Evolutionary conservation across 2,888 invertebrate genomes (phyloP), one percentile per base, ranked within the genome.

Genomic region (Anoncus sp.): DNA sequence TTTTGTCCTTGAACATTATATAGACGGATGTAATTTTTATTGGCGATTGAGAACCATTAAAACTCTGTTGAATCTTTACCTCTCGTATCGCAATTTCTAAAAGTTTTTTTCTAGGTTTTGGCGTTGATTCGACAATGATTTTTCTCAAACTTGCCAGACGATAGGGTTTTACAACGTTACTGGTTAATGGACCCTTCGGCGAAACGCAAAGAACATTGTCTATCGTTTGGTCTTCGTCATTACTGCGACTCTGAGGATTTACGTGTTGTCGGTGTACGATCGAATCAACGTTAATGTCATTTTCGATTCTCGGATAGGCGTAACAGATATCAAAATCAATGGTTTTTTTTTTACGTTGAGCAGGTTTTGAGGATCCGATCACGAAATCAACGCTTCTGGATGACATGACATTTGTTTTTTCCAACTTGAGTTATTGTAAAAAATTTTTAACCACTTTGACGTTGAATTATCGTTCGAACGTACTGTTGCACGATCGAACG

Each of bases 51-150:
- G 82, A 74, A 3, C 80, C 66, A 57, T 81, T 69, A n/a, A 74
- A 69, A 18, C 55, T 71, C 27, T 81, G 57, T 62, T 81, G 74
- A 5, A 90, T 85, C 12, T 82, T 83, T 0, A 89, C 87, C 20
- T 89, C 88, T 2, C 89, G 86, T 6, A 91, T 81, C 1, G 87
- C 88, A 18, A 90, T 85, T 66, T 90, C 90, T 10, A 91, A 51
- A 2, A 90, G 75, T 71, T 87, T 90, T 1, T 85, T 86, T n/a
- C 76, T 70, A 2, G 79, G 72, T 10, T 82, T 77, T 16, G 77
- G 79, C 4, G 51, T 73, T 0, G 75, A 63, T 49, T 85, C 83
- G 1, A 83, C 82, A 2, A 86, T 83, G 3, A 85, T 80, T 9
- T 79, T 78, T 40, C 67, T 81, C 14, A 80, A 72, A 9, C 77